These are phyloP conservation scores for Drepana falcataria DNA, from an alignment of 2,888 invertebrate species.

Conservation along the genomic window DNA sequence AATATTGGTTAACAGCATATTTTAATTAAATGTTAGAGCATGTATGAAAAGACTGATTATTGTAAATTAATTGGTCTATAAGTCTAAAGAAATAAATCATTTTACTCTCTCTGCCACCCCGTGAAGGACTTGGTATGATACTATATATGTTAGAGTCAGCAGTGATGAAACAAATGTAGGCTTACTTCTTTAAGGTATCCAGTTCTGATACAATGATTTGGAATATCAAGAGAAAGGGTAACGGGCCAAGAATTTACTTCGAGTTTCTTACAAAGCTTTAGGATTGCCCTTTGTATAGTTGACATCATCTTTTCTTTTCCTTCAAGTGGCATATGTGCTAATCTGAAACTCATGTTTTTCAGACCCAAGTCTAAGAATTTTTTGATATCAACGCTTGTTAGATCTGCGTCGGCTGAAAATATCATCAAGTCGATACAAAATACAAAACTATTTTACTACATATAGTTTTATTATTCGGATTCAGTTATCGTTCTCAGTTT, in stretches of 20 bases:
- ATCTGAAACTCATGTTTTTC: constrained; percentile 31
- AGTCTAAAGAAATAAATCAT: too few species aligned
- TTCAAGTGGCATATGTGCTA: constrained; percentile 26
- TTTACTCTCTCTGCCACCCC: too few species aligned
- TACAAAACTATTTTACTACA: too few species aligned
- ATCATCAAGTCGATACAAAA: not conserved
- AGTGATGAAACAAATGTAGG: too few species aligned
- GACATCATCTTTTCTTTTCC: constrained; percentile 22
- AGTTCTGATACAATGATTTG: constrained; percentile 41
- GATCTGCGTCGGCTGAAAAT: constrained; percentile 20
- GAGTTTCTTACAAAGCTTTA: constrained; percentile 36
- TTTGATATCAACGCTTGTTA: constrained; percentile 33
- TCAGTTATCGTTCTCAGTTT: too few species aligned
- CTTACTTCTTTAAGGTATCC: constrained; percentile 27
- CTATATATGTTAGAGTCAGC: too few species aligned
- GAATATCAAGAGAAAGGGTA: constrained; percentile 38
- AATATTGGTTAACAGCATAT: too few species aligned
- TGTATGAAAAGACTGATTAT: too few species aligned
- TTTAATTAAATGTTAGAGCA: too few species aligned
- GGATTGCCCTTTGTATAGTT: constrained; percentile 21
- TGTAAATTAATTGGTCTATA: too few species aligned
- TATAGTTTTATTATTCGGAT: too few species aligned
- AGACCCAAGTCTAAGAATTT: constrained; percentile 35
- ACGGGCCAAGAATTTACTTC: constrained; percentile 38
- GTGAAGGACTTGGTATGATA: too few species aligned